phyloP scores from a whole-genome alignment of 2,797 vertebrate species.

The Artibeus jamaicensis region DNA sequence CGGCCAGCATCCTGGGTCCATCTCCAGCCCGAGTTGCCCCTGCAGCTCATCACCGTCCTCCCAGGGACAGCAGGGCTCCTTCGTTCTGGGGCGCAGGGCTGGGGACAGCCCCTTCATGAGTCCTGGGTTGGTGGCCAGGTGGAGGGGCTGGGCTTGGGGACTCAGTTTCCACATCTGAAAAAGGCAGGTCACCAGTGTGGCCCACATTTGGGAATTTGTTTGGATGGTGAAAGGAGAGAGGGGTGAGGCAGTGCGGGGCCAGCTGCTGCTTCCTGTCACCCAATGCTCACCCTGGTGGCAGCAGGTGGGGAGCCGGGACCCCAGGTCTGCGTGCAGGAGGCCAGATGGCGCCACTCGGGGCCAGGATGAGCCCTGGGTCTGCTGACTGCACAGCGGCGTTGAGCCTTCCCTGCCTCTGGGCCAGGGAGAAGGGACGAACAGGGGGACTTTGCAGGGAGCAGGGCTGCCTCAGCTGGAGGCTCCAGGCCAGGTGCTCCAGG shows the following conservation, averaged over 20 bases:
- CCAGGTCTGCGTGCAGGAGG: no score
- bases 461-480: background rate
- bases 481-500: background rate
- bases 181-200: background rate
- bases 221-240: fast-evolving
- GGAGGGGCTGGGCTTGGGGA: no score
- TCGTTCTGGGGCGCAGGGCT: background rate
- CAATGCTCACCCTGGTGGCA: fast-evolving
- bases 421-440: fast-evolving
- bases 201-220: fast-evolving
- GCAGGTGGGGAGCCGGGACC: background rate
- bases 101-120: background rate
- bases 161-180: background rate
- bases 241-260: fast-evolving
- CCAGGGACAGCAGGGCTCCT: background rate
- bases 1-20: fast-evolving
- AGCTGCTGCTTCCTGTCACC: fast-evolving
- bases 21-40: fast-evolving
- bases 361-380: background rate
- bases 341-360: background rate
- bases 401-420: fast-evolving
- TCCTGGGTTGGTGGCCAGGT: background rate
- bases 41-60: fast-evolving
- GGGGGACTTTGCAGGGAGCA: background rate
- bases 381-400: fast-evolving